A percentile compares a stretch with the other conserved stretches of the same genome.
Evolutionary conservation across 2,113 vertebrate species (phyloP).

Genomic region (Eupsittula cactorum): DNA sequence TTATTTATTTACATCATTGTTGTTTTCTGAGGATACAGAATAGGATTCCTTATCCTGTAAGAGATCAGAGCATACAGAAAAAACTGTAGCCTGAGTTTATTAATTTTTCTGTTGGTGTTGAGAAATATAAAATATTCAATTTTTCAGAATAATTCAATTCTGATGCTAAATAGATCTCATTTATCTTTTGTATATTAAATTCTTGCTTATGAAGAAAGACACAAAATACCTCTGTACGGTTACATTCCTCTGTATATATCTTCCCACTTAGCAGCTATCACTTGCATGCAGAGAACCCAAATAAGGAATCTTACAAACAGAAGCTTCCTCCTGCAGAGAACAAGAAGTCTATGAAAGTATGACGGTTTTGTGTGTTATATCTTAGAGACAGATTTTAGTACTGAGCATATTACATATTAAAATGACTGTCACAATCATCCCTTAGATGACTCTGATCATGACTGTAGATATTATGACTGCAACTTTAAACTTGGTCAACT

Average conservation of each 20-base stretch:
- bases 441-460: background rate
- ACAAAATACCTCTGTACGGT: background rate
- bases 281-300: background rate
- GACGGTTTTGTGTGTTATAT: fast-evolving
- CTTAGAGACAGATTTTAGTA: background rate
- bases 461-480: background rate
- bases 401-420: background rate
- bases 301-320: background rate
- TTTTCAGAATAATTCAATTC: background rate
- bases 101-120: background rate
- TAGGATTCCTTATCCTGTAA: background rate
- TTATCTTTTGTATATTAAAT: background rate
- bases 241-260: background rate
- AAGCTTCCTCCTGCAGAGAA: background rate
- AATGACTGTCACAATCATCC: background rate
- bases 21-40: background rate
- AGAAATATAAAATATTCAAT: background rate
- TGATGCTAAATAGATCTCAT: background rate
- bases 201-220: background rate
- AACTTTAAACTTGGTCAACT: background rate
- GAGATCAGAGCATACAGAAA: background rate
- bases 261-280: background rate
- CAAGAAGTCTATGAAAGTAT: fast-evolving
- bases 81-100: background rate
- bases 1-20: background rate